phyloP scores from a whole-genome alignment of 2,113 vertebrate species.

The Mionectes macconnelli region DNA sequence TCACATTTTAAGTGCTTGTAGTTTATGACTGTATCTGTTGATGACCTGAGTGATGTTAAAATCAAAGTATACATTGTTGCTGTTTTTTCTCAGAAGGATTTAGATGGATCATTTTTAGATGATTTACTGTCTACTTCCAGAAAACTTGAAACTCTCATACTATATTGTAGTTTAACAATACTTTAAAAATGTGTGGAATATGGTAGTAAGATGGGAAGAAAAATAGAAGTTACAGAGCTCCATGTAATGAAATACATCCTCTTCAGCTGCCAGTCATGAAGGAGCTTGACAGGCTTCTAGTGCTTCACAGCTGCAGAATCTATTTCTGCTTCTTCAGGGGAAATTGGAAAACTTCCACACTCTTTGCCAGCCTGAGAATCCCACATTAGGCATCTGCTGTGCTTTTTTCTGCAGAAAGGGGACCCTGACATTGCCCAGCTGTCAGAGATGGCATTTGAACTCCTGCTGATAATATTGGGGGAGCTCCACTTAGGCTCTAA shows the following conservation, averaged over 20 bases:
- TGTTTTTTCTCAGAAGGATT: background rate
- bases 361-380: background rate
- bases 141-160: background rate
- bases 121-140: background rate
- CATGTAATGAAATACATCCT: slow-evolving; percentile 10
- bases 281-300: slow-evolving; percentile 27
- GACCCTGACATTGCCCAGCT: slow-evolving; percentile 23
- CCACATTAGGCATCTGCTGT: slow-evolving; percentile 1
- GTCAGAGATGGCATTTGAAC: slow-evolving; percentile 31
- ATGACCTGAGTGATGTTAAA: background rate
- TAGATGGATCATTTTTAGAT: no score
- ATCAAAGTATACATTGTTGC: background rate
- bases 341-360: slow-evolving; percentile 47
- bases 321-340: slow-evolving; percentile 42
- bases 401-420: background rate
- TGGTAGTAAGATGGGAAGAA: background rate
- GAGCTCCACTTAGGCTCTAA: background rate
- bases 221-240: background rate
- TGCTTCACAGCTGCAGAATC: slow-evolving; percentile 28
- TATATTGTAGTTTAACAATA: background rate
- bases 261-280: slow-evolving; percentile 42
- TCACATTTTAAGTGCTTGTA: background rate
- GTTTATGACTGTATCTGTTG: background rate
- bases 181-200: background rate
- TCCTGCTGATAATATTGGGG: background rate